A percentile compares a stretch with the other conserved stretches of the same genome.
Conservation (phyloP, 1,140 invertebrate species). For the Drosophila serrata region DNA sequence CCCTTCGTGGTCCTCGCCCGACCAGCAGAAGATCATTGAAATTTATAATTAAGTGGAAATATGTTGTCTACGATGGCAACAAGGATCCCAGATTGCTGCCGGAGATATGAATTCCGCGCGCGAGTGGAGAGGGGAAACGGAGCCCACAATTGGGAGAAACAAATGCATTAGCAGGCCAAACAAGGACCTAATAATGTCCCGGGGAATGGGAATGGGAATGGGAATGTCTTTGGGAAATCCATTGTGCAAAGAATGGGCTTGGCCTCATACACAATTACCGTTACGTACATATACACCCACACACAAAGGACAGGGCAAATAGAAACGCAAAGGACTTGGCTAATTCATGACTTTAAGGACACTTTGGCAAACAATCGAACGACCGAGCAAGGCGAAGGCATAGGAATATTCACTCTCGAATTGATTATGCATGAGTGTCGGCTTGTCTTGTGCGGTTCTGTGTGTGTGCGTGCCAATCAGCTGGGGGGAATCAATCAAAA, state of each 20-base stretch:
- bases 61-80: constrained; percentile 58
- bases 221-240: constrained; percentile 10
- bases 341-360: constrained; percentile 79
- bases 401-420: constrained; percentile 54
- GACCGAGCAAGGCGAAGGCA: constrained; percentile 39
- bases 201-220: constrained; percentile 12
- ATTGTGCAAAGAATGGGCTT: constrained; percentile 39
- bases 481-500: constrained; percentile 73
- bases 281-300: constrained; percentile 44
- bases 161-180: constrained; percentile 55
- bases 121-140: not conserved
- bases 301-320: constrained; percentile 41
- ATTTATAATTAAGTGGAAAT: constrained; percentile 82
- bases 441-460: constrained; percentile 25
- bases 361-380: constrained; percentile 67
- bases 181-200: constrained; percentile 53
- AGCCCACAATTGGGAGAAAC: constrained; percentile 38
- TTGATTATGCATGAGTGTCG: constrained; percentile 71
- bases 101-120: constrained; percentile 47
- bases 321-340: constrained; percentile 56
- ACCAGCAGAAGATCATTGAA: constrained; percentile 66
- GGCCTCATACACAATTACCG: constrained; percentile 67
- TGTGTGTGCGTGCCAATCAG: constrained; percentile 62
- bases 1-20: constrained; percentile 21
- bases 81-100: constrained; percentile 57